Evolutionary conservation across 2,797 vertebrate species (phyloP).

Genomic region (Streptopelia turtur): DNA sequence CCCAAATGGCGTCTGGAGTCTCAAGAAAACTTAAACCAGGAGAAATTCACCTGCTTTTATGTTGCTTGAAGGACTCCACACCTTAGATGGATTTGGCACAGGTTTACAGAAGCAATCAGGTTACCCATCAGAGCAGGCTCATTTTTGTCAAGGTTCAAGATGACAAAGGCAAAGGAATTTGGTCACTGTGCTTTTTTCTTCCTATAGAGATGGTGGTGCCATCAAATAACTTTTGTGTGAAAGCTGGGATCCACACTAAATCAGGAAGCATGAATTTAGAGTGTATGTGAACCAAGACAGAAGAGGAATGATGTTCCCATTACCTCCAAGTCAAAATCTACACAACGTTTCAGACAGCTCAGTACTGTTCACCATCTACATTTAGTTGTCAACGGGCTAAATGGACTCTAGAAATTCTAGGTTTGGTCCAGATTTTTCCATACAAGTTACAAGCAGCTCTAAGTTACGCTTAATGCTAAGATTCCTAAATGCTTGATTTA

Average conservation of each 20-base stretch:
- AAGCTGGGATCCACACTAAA: not conserved
- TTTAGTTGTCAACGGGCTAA: not conserved
- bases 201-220: not conserved
- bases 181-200: not conserved
- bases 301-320: not conserved
- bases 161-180: not conserved
- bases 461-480: not conserved
- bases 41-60: not conserved
- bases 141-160: not conserved
- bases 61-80: not conserved
- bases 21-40: not conserved
- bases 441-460: not conserved
- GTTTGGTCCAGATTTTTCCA: not conserved
- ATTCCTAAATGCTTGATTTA: not conserved
- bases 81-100: not conserved
- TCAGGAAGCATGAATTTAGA: not conserved
- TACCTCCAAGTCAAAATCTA: not conserved
- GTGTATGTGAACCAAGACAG: not conserved
- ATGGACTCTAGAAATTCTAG: not conserved
- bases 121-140: not conserved
- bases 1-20: not conserved
- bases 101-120: not conserved
- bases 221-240: not conserved
- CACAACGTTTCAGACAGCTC: not conserved
- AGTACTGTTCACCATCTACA: not conserved